phyloP scores from a whole-genome alignment of 2,888 invertebrate species.

The Sisyra nigra region DNA sequence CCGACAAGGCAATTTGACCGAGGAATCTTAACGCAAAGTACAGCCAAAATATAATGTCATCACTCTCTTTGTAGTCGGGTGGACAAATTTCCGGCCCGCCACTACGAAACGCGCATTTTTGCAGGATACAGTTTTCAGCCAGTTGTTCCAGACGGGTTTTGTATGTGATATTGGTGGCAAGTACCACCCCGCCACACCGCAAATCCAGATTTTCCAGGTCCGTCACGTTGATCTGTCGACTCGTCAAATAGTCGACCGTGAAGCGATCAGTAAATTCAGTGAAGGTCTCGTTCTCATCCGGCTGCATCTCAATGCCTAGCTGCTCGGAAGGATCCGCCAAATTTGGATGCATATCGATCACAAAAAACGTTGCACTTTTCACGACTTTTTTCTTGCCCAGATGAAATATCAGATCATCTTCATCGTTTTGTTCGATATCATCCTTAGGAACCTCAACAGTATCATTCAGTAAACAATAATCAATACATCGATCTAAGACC shows the following conservation, averaged over 20 bases:
- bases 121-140: slow-evolving; percentile 57
- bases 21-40: slow-evolving; percentile 67
- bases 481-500: slow-evolving; percentile 46
- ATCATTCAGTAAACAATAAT: slow-evolving; percentile 43
- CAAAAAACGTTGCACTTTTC: slow-evolving; percentile 39
- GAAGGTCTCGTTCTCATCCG: slow-evolving; percentile 55
- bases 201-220: slow-evolving; percentile 58
- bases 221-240: slow-evolving; percentile 54
- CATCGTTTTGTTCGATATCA: slow-evolving; percentile 23
- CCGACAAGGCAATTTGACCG: slow-evolving; percentile 66
- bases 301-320: slow-evolving; percentile 57
- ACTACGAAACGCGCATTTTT: slow-evolving; percentile 55
- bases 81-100: slow-evolving; percentile 66
- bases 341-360: slow-evolving; percentile 56
- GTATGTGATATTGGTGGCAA: slow-evolving; percentile 47
- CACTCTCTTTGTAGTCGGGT: slow-evolving; percentile 62
- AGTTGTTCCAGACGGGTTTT: slow-evolving; percentile 38
- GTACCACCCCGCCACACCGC: slow-evolving; percentile 56
- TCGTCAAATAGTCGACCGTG: slow-evolving; percentile 42
- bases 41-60: slow-evolving; percentile 64
- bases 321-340: slow-evolving; percentile 60
- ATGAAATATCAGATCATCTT: slow-evolving; percentile 38
- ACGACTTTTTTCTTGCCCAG: slow-evolving; percentile 31
- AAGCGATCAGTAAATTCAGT: slow-evolving; percentile 59
- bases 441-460: no score